Evolutionary conservation across 2,797 vertebrate genomes (phyloP), one percentile per base, ranked within the genome.

Genomic region (Darevskia nairensis): DNA sequence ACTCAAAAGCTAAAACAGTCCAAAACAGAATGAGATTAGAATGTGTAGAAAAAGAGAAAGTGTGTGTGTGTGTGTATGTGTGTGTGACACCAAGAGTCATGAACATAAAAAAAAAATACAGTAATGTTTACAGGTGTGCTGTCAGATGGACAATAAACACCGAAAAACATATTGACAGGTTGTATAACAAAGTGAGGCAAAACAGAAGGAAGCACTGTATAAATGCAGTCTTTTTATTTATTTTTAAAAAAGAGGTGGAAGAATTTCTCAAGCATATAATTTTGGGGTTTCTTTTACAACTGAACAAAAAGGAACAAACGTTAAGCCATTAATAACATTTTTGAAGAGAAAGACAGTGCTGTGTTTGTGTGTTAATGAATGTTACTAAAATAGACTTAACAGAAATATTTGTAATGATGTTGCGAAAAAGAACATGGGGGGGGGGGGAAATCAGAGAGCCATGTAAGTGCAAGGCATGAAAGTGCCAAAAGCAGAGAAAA

Each of bases 131-230:
- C 68, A 82, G 29, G n/a, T 35, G 41, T 55, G 19, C 66, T 88
- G 87, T 78, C 87, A 79, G 27, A 32, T 9, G 29, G 32, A 84
- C 32, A 88, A 78, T 77, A 10, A 84, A 88, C 64, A 88, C 25
- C 9, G 81, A 79, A 32, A 64, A 84, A 88, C 71, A 46, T 80
- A 64, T 23, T 84, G 82, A 80, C 64, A 83, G 7, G 44, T 78
- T 77, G 64, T 41, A 83, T 88, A 88, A 78, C 17, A 55, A 61
- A 61, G 27, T 79, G 87, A 88, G 21, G 35, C 32, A 72, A 80
- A 84, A 72, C 75, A 88, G 76, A 61, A 74, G 68, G 82, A 84
- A 84, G 61, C 21, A 32, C 27, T 80, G 59, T 35, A 72, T 80
- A 80, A 84, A 84, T 27, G 76, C 27, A 72, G 44, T 23, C 64